phyloP scores from a whole-genome alignment of 2,888 invertebrate genomes.

The Sarcophaga variegata region DNA sequence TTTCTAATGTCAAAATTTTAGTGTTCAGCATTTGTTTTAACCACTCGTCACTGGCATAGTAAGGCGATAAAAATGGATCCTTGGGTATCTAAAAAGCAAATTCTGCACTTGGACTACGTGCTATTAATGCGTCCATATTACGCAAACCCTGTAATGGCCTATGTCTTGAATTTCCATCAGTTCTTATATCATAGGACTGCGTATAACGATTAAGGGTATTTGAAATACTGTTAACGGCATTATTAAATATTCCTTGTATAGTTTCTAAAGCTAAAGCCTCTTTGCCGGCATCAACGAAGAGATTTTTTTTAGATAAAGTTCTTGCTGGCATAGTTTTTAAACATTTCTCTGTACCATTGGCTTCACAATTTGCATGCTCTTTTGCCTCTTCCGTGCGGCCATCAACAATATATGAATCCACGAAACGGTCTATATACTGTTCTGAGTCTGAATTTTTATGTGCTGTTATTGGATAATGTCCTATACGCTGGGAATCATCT shows the following conservation, averaged over 20 bases:
- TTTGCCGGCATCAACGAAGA: constrained; percentile 79
- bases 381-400: constrained; percentile 78
- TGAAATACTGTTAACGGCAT: constrained; percentile 85
- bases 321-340: constrained; percentile 72
- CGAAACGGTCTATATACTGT: constrained; percentile 79
- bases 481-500: constrained; percentile 81
- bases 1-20: constrained; percentile 92
- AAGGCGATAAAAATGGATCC: constrained; percentile 94
- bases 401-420: constrained; percentile 79
- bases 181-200: constrained; percentile 79
- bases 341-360: constrained; percentile 43
- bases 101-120: constrained; percentile 85
- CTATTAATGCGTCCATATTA: constrained; percentile 80
- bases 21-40: constrained; percentile 92
- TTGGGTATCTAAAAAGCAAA: constrained; percentile 88
- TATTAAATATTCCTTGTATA: constrained; percentile 83
- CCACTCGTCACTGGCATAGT: constrained; percentile 90
- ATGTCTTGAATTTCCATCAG: constrained; percentile 67
- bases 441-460: constrained; percentile 75
- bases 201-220: constrained; percentile 84
- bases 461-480: constrained; percentile 77
- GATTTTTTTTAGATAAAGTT: constrained; percentile 79
- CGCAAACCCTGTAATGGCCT: constrained; percentile 81
- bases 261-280: constrained; percentile 79
- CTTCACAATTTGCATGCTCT: constrained; percentile 62